These are phyloP conservation scores for Physocephala rufipes DNA, from an alignment of 2,888 invertebrate species.

Conservation along the genomic window DNA sequence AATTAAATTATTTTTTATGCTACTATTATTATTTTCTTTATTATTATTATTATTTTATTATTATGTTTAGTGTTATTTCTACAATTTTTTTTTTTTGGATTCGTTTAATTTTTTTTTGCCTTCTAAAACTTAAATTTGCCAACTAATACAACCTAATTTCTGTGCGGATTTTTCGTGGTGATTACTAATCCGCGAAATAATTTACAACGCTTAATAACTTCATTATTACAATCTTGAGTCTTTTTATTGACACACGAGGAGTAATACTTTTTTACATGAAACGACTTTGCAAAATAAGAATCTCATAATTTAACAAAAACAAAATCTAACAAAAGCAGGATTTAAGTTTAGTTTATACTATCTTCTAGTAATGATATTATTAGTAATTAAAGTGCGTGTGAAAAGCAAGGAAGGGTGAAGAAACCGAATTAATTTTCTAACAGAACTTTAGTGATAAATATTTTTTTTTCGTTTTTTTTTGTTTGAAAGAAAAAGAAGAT, in stretches of 20 bases:
- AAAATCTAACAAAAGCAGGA: neutral
- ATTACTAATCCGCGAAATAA: too few species aligned
- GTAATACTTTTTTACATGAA: conserved; percentile 2
- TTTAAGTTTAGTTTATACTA: conserved; percentile 2
- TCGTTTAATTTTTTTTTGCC: neutral
- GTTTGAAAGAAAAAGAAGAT: neutral
- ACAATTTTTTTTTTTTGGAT: neutral
- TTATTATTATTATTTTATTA: too few species aligned
- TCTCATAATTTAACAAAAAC: conserved; percentile 7
- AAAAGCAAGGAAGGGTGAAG: neutral
- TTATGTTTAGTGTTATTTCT: too few species aligned
- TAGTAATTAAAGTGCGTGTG: neutral
- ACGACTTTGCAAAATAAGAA: conserved; percentile 15
- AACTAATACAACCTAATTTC: too few species aligned
- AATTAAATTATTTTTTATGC: too few species aligned
- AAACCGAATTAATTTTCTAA: neutral
- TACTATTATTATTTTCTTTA: neutral
- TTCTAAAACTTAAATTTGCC: too few species aligned
- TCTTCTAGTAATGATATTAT: conserved; percentile 10
- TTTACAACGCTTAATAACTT: too few species aligned
- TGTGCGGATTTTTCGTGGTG: neutral
- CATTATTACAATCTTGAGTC: too few species aligned
- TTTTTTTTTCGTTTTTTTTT: too few species aligned
- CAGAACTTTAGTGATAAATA: too few species aligned
- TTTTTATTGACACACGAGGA: too few species aligned